phyloP scores from a whole-genome alignment of 2,888 invertebrate species.

The Acleris literana region DNA sequence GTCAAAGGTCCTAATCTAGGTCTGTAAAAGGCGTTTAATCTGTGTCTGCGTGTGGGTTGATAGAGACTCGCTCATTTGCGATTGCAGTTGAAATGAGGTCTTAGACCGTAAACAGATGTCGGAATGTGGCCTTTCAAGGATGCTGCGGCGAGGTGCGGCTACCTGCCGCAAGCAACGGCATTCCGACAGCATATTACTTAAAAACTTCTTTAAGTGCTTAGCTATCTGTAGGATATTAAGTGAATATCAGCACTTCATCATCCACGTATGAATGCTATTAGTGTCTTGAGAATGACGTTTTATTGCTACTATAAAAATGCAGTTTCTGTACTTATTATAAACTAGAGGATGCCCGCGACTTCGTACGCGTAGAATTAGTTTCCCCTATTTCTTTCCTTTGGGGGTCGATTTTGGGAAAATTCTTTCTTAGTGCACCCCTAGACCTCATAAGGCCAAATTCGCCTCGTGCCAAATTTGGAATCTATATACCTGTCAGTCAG shows the following conservation, averaged over 20 bases:
- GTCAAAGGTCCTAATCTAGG: neutral
- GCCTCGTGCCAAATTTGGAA: no score
- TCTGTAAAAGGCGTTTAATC: conserved; percentile 22
- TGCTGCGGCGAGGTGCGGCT: conserved; percentile 76
- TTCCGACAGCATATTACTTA: conserved; percentile 56
- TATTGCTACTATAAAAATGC: no score
- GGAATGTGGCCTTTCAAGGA: conserved; percentile 83
- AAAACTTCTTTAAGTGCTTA: conserved; percentile 29
- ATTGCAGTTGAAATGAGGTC: conserved; percentile 61
- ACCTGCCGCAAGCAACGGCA: conserved; percentile 58
- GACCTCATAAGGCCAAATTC: no score
- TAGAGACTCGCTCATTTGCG: conserved; percentile 52
- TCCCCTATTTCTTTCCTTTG: no score
- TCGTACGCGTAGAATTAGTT: no score
- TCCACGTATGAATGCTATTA: no score
- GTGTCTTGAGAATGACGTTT: no score
- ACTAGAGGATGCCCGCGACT: no score
- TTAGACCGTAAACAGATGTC: conserved; percentile 73
- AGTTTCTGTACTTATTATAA: no score
- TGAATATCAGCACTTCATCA: neutral
- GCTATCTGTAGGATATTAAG: conserved; percentile 1
- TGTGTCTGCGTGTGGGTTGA: conserved; percentile 43
- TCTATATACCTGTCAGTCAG: no score
- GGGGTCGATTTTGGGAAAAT: no score
- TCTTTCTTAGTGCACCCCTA: no score